Percentiles rank a stretch among this genome's conserved stretches.
These are phyloP conservation scores for Halcyon leucocephala DNA, from an alignment of 2,797 vertebrate species.

Conservation along the genomic window DNA sequence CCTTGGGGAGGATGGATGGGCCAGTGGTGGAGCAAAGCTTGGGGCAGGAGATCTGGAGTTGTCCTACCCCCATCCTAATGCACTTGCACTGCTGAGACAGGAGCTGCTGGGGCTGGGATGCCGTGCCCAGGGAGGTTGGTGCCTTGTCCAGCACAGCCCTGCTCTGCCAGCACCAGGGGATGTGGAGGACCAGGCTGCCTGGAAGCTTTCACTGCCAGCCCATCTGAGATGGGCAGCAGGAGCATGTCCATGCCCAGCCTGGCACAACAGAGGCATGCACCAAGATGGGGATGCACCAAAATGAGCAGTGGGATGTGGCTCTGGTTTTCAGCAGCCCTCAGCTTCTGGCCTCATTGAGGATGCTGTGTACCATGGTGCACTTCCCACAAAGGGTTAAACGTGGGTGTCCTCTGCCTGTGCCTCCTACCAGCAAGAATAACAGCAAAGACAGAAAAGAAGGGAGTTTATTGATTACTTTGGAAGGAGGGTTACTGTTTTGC, in stretches of 20 bases:
- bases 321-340: neutral
- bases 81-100: neutral
- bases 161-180: neutral
- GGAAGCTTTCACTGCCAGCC: neutral
- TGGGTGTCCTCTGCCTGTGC: neutral
- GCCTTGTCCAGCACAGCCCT: neutral
- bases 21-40: neutral
- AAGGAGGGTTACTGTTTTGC: neutral
- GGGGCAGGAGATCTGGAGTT: neutral
- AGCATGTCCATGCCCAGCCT: rapidly evolving
- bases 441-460: neutral
- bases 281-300: neutral
- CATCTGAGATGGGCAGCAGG: neutral
- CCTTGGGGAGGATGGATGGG: neutral
- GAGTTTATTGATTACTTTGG: neutral
- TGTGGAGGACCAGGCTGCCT: neutral
- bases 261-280: neutral
- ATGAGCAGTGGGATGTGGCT: rapidly evolving
- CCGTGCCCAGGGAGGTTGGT: neutral
- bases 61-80: neutral
- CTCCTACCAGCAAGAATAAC: neutral
- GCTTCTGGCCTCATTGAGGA: neutral
- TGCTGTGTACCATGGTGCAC: rapidly evolving
- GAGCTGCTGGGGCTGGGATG: neutral
- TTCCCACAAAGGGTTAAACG: neutral